Base-by-base conservation (phyloP, 1,140 invertebrate species). In the Drosophila orena region DNA sequence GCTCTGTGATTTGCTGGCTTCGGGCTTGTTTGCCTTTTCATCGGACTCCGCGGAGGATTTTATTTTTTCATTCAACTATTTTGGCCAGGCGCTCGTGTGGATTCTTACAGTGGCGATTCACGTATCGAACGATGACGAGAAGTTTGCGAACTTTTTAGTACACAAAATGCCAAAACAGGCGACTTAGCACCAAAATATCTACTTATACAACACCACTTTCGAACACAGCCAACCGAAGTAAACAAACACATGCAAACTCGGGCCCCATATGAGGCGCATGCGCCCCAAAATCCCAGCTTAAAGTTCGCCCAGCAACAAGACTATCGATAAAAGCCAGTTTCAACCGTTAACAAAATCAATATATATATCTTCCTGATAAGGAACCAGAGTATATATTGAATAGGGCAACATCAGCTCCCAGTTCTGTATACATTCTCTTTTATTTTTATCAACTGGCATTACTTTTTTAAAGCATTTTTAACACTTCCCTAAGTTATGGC, bases 231-330 rank as follows among this genome's bases (percentile, higher is more conserved):
- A 77, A 77, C 50, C 53, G 76, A 74, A 72, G 84, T 86, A 86
- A 86, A 86, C 70, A 86, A 86, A 88, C 79, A 86, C 83, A 86
- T 86, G 65, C 70, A 88, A 79, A 89, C 84, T 79, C 61, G 30
- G 49, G 35, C 56, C 79, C 62, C 65, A 55, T 53, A 75, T 49
- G 47, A 42, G 43, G 43, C 81, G 81, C 83, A 54, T 75, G 81
- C 84, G 79, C 59, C 52, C 24, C 20, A 53, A 54, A 69, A 44
- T 38, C 15, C 37, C 42, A 42, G 52, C 55, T 58, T 44, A n/a
- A 35, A 44, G 27, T 59, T 55, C 12, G 65, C 47, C 54, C 59
- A 62, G 56, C 34, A 15, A 38, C 37, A 35, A 24, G 42, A 17
- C 27, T 77, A 61, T 81, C 79, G 79, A 77, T 81, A 81, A 59